Evolutionary conservation across 2,888 invertebrate species (phyloP).

Genomic region (Ferdinandea cuprea): DNA sequence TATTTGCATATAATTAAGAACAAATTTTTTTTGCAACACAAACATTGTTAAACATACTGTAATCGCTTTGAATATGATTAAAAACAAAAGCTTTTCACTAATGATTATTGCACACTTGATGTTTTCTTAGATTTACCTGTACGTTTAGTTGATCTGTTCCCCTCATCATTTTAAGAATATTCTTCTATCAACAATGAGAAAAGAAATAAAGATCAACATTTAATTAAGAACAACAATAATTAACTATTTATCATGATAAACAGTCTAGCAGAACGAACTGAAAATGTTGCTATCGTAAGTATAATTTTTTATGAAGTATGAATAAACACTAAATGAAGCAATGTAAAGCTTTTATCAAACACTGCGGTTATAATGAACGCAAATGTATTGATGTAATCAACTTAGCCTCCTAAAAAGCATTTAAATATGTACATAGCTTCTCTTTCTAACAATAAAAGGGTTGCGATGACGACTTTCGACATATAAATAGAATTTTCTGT

Average conservation of each 20-base stretch:
- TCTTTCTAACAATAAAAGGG: constrained; percentile 43
- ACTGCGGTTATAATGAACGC: constrained; percentile 15
- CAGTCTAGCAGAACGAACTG: constrained; percentile 22
- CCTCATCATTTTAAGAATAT: constrained; percentile 37
- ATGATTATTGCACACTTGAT: neutral
- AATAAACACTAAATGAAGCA: constrained; percentile 29
- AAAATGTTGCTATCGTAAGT: constrained; percentile 39
- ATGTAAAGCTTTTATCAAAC: constrained; percentile 25
- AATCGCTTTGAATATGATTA: neutral
- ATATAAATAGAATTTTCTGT: constrained; percentile 7
- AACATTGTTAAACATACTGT: neutral
- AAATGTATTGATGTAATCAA: neutral
- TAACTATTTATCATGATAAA: constrained; percentile 35
- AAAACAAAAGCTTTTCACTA: constrained; percentile 6
- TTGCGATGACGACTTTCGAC: constrained; percentile 4
- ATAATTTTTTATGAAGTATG: constrained; percentile 27
- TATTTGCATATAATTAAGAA: neutral
- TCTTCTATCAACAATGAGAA: constrained; percentile 12
- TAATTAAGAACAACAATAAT: neutral
- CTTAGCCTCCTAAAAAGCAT: constrained; percentile 11
- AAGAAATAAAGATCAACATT: neutral
- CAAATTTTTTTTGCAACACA: neutral
- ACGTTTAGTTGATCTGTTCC: constrained; percentile 14
- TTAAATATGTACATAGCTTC: constrained; percentile 14
- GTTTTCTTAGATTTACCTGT: constrained; percentile 43